Evolutionary conservation across 2,888 invertebrate genomes (phyloP).

Genomic region (Synanthedon formicaeformis): DNA sequence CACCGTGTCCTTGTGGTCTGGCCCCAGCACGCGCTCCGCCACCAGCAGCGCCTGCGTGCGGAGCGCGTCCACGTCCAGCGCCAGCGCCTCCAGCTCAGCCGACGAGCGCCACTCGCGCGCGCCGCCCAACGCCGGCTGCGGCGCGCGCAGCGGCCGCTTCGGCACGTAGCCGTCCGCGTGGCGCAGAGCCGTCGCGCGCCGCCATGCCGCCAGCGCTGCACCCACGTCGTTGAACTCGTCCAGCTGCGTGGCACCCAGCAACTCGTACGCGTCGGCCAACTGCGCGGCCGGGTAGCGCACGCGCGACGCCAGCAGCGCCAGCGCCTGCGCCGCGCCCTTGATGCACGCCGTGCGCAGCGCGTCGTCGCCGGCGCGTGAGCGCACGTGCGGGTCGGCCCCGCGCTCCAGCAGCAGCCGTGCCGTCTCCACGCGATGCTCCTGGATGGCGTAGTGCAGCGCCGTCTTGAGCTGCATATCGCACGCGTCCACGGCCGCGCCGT

Average conservation of each 20-base stretch:
- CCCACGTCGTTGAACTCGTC: slow-evolving; percentile 86
- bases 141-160: slow-evolving; percentile 27
- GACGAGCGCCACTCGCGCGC: slow-evolving; percentile 79
- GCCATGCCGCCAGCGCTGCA: slow-evolving; percentile 82
- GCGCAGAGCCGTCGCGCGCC: slow-evolving; percentile 69
- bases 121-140: slow-evolving; percentile 74
- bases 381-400: slow-evolving; percentile 82
- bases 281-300: slow-evolving; percentile 75
- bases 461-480: slow-evolving; percentile 91
- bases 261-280: slow-evolving; percentile 87
- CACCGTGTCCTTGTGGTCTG: slow-evolving; percentile 87
- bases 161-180: slow-evolving; percentile 15
- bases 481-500: slow-evolving; percentile 88
- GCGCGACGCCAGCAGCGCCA: slow-evolving; percentile 75
- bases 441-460: slow-evolving; percentile 93
- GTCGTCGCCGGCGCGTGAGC: slow-evolving; percentile 87
- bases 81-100: slow-evolving; percentile 79
- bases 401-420: slow-evolving; percentile 82
- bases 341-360: slow-evolving; percentile 89
- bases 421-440: slow-evolving; percentile 84
- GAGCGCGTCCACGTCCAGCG: slow-evolving; percentile 86
- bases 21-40: slow-evolving; percentile 87
- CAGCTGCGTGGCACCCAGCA: slow-evolving; percentile 86
- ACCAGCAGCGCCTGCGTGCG: slow-evolving; percentile 89
- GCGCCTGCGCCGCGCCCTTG: slow-evolving; percentile 75